phyloP scores from a whole-genome alignment of 2,113 vertebrate species.

The Riparia riparia region DNA sequence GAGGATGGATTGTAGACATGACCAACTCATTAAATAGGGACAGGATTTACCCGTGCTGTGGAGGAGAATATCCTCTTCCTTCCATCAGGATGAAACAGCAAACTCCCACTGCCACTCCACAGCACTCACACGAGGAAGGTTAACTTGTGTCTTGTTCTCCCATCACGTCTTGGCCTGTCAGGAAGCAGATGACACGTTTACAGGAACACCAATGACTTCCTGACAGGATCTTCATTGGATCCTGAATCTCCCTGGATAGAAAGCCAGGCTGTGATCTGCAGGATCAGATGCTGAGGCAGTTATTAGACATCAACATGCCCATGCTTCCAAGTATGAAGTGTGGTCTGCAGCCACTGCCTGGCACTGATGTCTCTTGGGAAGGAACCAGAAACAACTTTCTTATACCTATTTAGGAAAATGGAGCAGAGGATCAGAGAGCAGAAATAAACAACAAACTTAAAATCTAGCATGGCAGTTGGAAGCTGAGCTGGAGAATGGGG shows the following conservation, averaged over 20 bases:
- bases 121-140: neutral
- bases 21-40: neutral
- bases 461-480: neutral
- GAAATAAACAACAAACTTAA: constrained; percentile 11
- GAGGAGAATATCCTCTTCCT: neutral
- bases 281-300: neutral
- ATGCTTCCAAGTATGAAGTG: neutral
- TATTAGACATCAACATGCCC: neutral
- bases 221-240: neutral
- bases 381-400: neutral
- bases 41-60: neutral
- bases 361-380: neutral
- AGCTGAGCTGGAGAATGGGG: neutral
- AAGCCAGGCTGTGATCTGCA: neutral
- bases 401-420: neutral
- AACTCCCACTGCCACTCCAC: neutral
- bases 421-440: neutral
- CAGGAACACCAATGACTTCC: neutral
- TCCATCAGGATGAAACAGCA: neutral
- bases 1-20: neutral
- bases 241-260: neutral
- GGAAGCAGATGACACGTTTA: neutral
- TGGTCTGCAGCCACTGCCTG: neutral
- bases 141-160: neutral
- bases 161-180: neutral